Base-by-base conservation (phyloP, 1,140 invertebrate genomes). In the Drosophila truncata region DNA sequence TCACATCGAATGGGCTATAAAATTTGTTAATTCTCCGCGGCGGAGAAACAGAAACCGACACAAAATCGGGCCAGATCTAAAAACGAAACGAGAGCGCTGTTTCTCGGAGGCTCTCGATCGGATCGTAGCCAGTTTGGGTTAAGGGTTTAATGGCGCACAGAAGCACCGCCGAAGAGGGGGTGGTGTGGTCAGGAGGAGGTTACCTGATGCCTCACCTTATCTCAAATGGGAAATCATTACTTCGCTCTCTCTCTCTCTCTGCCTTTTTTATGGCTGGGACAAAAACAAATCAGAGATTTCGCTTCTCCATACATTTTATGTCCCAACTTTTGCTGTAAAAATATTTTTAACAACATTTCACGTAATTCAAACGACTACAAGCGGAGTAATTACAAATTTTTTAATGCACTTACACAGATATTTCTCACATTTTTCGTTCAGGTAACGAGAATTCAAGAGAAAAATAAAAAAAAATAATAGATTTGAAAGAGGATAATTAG, bases 141-240 rank as follows among this genome's bases (percentile, higher is more conserved):
- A 64, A 41, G 33, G 64, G 39, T 62, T 62, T 52, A 66, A 58
- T 66, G 74, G 59, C 44, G 27, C 29, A 80, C 66, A 77, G 82
- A 58, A 85, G 77, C 54, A 35, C 41, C 14, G 31, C 2, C 20
- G n/a, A 29, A 23, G 35, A 47, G 54, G 16, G 13, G 20, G n/a
- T 46, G 29, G 46, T n/a, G 31, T 2, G 42, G 16, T 9, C 2
- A 10, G 20, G 54, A n/a, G 66, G 47, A 25, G 44, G 47, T 49
- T 78, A 80, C 67, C 76, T 73, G 69, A 87, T 74, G 75, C 50
- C 61, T 66, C 65, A 78, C 78, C 84, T 90, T 88, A 88, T 88
- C 84, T 88, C 73, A 72, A 90, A 88, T 88, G 84, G 78, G 84
- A 90, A 88, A 88, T 88, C 84, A 88, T 90, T 88, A 85, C 78